Evolutionary conservation across 2,113 vertebrate genomes (phyloP).

Genomic region (Tragelaphus imberbis): DNA sequence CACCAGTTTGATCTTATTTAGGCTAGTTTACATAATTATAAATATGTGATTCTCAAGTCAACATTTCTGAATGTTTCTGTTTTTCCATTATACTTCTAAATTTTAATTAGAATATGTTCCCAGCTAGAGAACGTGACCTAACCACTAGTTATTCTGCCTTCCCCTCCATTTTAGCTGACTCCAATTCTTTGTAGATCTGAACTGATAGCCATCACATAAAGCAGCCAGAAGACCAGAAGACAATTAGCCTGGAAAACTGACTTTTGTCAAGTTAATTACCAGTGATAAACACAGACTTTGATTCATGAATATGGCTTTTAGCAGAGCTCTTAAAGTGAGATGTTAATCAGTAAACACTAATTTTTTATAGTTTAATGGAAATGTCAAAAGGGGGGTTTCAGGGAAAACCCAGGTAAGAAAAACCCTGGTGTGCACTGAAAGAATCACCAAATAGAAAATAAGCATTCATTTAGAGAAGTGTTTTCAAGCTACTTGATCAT

Average conservation of each 20-base stretch:
- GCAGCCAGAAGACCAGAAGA: conserved; percentile 28
- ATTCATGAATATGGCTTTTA: conserved; percentile 68
- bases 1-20: background rate
- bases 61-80: background rate
- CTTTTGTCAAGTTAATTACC: conserved; percentile 67
- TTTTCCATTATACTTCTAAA: background rate
- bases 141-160: background rate
- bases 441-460: conserved; percentile 28
- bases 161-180: background rate
- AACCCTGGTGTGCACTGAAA: conserved; percentile 23
- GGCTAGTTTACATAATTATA: background rate
- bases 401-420: conserved; percentile 23
- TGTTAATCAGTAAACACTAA: conserved; percentile 60
- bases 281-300: conserved; percentile 60
- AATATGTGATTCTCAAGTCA: background rate
- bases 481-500: conserved; percentile 28
- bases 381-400: conserved; percentile 19
- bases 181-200: conserved; percentile 16
- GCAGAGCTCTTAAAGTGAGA: conserved; percentile 47
- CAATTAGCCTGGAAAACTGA: conserved; percentile 50
- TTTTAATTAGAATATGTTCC: conserved; percentile 29
- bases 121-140: background rate
- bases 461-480: conserved; percentile 14
- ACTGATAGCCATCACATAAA: conserved; percentile 49
- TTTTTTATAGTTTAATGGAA: conserved; percentile 61